Base-by-base conservation (phyloP, 37 sponge, comb jelly and placozoan species). In the Axinella damicornis region DNA sequence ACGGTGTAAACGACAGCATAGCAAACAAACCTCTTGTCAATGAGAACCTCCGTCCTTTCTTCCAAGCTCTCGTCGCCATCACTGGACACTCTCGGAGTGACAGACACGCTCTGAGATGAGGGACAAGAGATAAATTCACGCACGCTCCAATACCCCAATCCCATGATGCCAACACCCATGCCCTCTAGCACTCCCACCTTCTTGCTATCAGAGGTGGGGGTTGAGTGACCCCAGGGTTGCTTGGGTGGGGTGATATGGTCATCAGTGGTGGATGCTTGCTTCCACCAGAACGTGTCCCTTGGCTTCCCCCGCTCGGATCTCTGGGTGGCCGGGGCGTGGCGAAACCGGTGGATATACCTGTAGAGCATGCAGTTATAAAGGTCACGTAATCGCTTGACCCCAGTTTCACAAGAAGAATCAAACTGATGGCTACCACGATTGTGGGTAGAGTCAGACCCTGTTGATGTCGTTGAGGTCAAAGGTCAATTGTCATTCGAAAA, bases 311-410 rank as follows among this genome's bases (percentile, higher is more conserved):
- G 57, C 17, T 20, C 57, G 0, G 28, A 62, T 34, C 86, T 53
- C n/a, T 19, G 16, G 12, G 86, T 69, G 36, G 86, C 78, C 0
- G 86, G 86, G 38, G 88, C 69, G 0, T 22, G 28, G 0, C 88
- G 54, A 63, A 88, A 88, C 21, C 88, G 46, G 30, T 88, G 66
- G 57, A 88, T 68, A 36, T 88, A 88, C 60, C 82, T 84, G 32
- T 17, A 33, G 36, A n/a, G 20, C 2, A 32, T 6, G 18, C 20
- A 28, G 31, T n/a, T n/a, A n/a, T n/a, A n/a, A n/a, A n/a, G n/a
- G n/a, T n/a, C n/a, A n/a, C n/a, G n/a, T n/a, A n/a, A n/a, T n/a
- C n/a, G n/a, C n/a, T n/a, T n/a, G n/a, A n/a, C n/a, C n/a, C n/a
- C n/a, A n/a, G n/a, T n/a, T n/a, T n/a, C n/a, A n/a, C n/a, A n/a